phyloP scores from a whole-genome alignment of 2,113 vertebrate species.

The Sylvia atricapilla region DNA sequence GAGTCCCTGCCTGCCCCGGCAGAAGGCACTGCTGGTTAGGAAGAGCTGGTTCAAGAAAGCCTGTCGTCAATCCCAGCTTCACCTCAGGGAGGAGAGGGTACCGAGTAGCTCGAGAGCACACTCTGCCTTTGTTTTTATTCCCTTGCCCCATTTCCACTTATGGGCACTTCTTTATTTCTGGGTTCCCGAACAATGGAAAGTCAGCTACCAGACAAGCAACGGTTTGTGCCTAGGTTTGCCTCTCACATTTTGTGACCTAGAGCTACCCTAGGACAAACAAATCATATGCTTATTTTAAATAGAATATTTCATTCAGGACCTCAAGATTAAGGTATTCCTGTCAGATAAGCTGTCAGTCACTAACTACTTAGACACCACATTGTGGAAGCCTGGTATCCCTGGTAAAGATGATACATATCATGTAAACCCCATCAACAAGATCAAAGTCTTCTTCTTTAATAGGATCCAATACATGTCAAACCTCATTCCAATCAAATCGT shows the following conservation, averaged over 20 bases:
- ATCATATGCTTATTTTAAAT: constrained; percentile 77
- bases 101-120: background rate
- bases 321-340: constrained; percentile 81
- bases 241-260: constrained; percentile 51
- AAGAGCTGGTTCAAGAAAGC: background rate
- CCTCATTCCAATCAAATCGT: constrained; percentile 83
- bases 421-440: constrained; percentile 82
- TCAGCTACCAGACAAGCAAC: background rate
- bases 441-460: constrained; percentile 81
- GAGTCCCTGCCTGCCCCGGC: background rate
- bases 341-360: constrained; percentile 78
- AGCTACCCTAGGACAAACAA: constrained; percentile 61
- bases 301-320: constrained; percentile 75
- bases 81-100: background rate
- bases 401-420: constrained; percentile 81
- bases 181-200: background rate
- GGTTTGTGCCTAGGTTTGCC: background rate
- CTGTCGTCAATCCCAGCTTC: background rate
- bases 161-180: background rate
- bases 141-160: background rate
- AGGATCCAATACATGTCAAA: constrained; percentile 81
- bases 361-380: constrained; percentile 72
- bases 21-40: background rate
- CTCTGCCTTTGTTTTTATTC: background rate
- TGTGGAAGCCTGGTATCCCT: constrained; percentile 76